Base-by-base conservation (phyloP, 1,140 invertebrate genomes). In the Helicorthomorpha holstii region DNA sequence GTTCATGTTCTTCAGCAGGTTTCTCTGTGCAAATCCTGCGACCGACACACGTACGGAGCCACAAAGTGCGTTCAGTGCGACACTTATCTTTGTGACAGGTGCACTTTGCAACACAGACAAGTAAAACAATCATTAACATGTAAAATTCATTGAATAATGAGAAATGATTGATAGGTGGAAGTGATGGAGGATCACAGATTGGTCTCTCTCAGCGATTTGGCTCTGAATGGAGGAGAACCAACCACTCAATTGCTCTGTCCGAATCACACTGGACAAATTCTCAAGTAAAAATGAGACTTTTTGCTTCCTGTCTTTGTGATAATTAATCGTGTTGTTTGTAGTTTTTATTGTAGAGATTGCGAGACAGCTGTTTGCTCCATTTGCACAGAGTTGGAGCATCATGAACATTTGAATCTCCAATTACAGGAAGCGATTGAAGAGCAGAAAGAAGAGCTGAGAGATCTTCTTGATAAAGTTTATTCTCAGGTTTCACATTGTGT, bases 321-420 rank as follows among this genome's bases (percentile, higher is more conserved):
- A 7, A 16, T 34, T 16, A 34, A 34, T 7, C 16, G 29, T 16
- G 7, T 34, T 34, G 29, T 44, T 51, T 26, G 42, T n/a, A 48
- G 69, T 47, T 73, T 72, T 59, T 75, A 71, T 59, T 75, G 74
- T 58, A 60, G 64, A 4, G 66, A 71, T 45, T 75, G 74, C 60
- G 74, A 75, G 59, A 75, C 73, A 0, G 71, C 72, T 1, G 66
- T 75, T 43, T 75, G 74, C 56, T 65, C 66, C 42, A 66, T 67
- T 49, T 75, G 74, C 56, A 73, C 73, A 0, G 68, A 69, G 51
- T 68, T 72, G 12, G 72, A 73, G 52, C 73, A 75, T 56, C 64
- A 67, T 43, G 63, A 68, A 16, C 73, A 75, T 57, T 60, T 61
- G 49, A 71, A 66, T 4, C 58, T 70, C 16, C 60, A 66, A n/a